phyloP scores from a whole-genome alignment of 1,140 invertebrate species.

The Drosophila equinoxialis region DNA sequence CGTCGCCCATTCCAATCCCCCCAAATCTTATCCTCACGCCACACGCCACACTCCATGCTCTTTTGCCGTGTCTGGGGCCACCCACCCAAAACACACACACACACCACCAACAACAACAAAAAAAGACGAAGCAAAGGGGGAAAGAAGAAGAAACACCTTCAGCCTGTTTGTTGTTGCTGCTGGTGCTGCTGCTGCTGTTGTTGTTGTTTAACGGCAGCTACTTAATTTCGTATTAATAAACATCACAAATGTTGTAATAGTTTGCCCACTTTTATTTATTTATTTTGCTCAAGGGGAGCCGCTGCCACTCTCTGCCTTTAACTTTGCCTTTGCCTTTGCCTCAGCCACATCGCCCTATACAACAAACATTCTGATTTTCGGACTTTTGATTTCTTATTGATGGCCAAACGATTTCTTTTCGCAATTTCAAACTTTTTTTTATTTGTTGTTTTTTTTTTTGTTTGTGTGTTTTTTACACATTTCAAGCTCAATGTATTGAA shows the following conservation, averaged over 20 bases:
- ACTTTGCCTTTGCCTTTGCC: too few relatives aligned
- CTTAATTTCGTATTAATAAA: conserved; percentile 81
- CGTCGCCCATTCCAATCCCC: too few relatives aligned
- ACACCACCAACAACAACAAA: background rate
- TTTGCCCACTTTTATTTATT: conserved; percentile 74
- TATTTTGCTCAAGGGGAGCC: conserved; percentile 48
- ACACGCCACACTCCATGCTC: background rate
- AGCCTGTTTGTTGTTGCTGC: conserved; percentile 23
- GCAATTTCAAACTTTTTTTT: conserved; percentile 48
- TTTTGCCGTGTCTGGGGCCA: conserved; percentile 43
- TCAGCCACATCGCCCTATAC: conserved; percentile 1
- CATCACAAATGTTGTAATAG: conserved; percentile 79
- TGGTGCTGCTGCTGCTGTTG: conserved; percentile 18
- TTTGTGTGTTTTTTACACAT: conserved; percentile 26
- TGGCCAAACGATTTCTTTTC: conserved; percentile 59
- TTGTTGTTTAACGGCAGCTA: conserved; percentile 63
- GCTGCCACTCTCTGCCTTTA: background rate
- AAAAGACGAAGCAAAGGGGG: conserved; percentile 23
- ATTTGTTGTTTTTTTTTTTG: conserved; percentile 29
- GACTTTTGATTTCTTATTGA: conserved; percentile 43
- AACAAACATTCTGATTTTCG: conserved; percentile 51
- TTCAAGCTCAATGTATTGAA: background rate
- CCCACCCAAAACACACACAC: conserved; percentile 47
- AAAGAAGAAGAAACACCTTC: conserved; percentile 45
- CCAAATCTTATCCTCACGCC: background rate